Base-by-base conservation (phyloP, 2,113 vertebrate species). In the Channa maculata region DNA sequence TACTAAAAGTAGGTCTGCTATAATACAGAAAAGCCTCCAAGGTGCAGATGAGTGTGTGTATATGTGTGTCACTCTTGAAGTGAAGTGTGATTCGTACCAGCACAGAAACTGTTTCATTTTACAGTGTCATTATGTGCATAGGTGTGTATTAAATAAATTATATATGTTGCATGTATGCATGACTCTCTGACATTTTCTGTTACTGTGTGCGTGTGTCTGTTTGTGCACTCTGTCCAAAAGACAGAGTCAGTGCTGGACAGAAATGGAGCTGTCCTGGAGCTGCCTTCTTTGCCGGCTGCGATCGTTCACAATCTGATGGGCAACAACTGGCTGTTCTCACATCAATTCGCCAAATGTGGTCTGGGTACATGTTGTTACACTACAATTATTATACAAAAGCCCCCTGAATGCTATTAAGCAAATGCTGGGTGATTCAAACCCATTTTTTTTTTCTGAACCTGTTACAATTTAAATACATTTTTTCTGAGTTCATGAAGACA, bases 271-370 rank as follows among this genome's bases (percentile, higher is more conserved):
- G 69, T 63, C 33, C 76, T 41, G 12, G 72, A 34, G 14, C 65
- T 57, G 75, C 70, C 79, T 79, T 83, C 84, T 83, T 88, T 83
- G 86, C 87, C 57, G 51, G 71, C 71, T 67, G 57, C 13, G 24
- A 80, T 86, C 75, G 69, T 54, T 88, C 74, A 84, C 78, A 81
- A 86, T 82, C 73, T 87, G 84, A 88, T 83, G 79, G 80, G 78
- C 67, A 77, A 82, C 34, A 3, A 76, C 61, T 55, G 61, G 46
- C 48, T 15, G 77, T 86, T 72, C 58, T 87, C 65, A 62, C 10
- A 15, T 77, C 61, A 74, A 91, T 39, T 43, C 45, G 49, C 64
- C 66, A 86, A 84, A 86, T 73, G 71, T 61, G 77, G 53, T 68
- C 67, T 75, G 75, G 71, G 71, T 61, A 76, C 66, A 71, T 13